A percentile compares a stretch with the other conserved stretches of the same genome.
Conservation (phyloP, 2,888 invertebrate genomes). For the Coenonympha glycerion region DNA sequence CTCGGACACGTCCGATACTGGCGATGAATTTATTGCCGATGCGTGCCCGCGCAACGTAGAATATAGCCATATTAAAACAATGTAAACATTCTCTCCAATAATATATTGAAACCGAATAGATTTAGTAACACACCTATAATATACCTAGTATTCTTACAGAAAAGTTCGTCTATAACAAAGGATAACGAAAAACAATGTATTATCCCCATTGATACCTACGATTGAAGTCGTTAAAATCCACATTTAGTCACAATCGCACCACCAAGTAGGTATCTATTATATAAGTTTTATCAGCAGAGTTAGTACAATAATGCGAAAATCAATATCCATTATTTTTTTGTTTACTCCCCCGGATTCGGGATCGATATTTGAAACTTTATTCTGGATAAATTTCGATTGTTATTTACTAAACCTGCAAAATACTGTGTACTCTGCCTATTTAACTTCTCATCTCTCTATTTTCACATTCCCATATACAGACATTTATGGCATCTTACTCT, state of each 20-base stretch:
- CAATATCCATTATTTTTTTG: too few relatives aligned
- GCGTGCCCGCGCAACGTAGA: slow-evolving; percentile 50
- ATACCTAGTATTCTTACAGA: slow-evolving; percentile 10
- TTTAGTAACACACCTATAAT: slow-evolving; percentile 24
- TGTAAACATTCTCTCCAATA: slow-evolving; percentile 24
- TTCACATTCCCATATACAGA: neutral
- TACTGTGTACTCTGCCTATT: neutral
- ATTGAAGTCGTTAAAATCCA: too few relatives aligned
- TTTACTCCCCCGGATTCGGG: too few relatives aligned
- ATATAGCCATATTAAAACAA: slow-evolving; percentile 58
- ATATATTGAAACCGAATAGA: slow-evolving; percentile 16
- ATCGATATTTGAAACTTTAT: too few relatives aligned
- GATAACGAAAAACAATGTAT: too few relatives aligned
- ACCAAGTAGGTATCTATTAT: too few relatives aligned
- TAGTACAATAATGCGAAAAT: too few relatives aligned
- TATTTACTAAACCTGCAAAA: neutral
- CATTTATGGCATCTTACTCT: neutral
- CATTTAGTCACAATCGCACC: too few relatives aligned
- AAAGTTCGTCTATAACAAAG: neutral
- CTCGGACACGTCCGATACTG: slow-evolving; percentile 56
- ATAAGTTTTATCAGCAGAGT: too few relatives aligned
- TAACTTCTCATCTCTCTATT: neutral
- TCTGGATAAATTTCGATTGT: too few relatives aligned
- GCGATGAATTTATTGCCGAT: slow-evolving; percentile 66
- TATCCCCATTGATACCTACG: too few relatives aligned